Conservation (phyloP, 1,140 invertebrate genomes). For the Drosophila orosa region DNA sequence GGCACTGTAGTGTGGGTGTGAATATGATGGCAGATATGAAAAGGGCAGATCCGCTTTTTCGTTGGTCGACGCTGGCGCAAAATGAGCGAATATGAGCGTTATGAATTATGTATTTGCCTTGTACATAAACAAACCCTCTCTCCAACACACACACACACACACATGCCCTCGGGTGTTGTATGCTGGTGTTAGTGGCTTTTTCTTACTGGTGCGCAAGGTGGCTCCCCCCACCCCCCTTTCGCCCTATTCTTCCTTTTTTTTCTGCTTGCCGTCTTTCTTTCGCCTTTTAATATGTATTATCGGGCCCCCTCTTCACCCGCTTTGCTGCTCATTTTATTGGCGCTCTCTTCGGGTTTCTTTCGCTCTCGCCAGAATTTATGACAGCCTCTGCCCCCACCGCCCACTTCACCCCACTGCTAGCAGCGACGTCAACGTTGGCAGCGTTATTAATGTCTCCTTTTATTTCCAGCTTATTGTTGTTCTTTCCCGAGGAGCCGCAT, state of each 20-base stretch:
- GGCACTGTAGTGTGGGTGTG: slow-evolving; percentile 50
- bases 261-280: slow-evolving; percentile 36
- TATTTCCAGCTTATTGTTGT: slow-evolving; percentile 51
- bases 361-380: slow-evolving; percentile 51
- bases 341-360: slow-evolving; percentile 32
- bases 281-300: slow-evolving; percentile 45
- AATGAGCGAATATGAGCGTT: slow-evolving; percentile 81
- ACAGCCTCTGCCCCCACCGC: slow-evolving; percentile 34
- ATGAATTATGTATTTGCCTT: slow-evolving; percentile 80
- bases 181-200: slow-evolving; percentile 52
- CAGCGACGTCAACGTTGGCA: slow-evolving; percentile 34
- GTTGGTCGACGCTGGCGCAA: slow-evolving; percentile 62
- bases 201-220: slow-evolving; percentile 82
- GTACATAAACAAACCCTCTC: slow-evolving; percentile 73
- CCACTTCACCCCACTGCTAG: background rate
- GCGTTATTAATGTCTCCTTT: slow-evolving; percentile 62
- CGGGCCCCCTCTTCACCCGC: slow-evolving; percentile 24
- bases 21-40: slow-evolving; percentile 83
- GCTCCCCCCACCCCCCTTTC: slow-evolving; percentile 21
- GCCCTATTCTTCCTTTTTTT: slow-evolving; percentile 29
- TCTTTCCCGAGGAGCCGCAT: slow-evolving; percentile 27
- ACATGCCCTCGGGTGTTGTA: slow-evolving; percentile 1
- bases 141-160: slow-evolving; percentile 21
- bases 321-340: slow-evolving; percentile 53
- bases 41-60: slow-evolving; percentile 66